Base-by-base conservation (phyloP, 2,888 invertebrate species). In the Diachrysia chrysitis region DNA sequence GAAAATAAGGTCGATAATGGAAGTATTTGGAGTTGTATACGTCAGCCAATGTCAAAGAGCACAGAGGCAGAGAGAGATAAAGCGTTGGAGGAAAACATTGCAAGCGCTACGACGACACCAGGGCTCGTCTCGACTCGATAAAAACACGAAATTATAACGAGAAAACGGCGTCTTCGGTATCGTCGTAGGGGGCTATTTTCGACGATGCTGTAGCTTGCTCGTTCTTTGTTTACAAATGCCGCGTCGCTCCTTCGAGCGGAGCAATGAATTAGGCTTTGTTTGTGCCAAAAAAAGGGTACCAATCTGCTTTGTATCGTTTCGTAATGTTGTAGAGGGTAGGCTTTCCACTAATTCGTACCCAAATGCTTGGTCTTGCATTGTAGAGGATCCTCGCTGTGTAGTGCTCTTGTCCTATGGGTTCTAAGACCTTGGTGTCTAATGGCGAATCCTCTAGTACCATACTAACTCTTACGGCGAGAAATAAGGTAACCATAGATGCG, bases 1-100 rank as follows among this genome's bases (percentile, higher is more conserved):
- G 1, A 57, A 19, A 58, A 85, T 92, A 94, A 87, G 89, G 93
- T 89, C 83, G 86, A 87, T 75, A 83, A 86, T 82, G 79, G 76
- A 75, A 55, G 51, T 74, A 77, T 71, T 71, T 73, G 85, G 82
- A 86, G 87, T 88, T 88, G 89, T 83, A 76, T 85, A 87, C 91
- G 90, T 92, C 92, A 92, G 89, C 81, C 87, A 89, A 90, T 93
- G 94, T 94, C 94, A 94, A 92, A 95, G 94, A 95, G 94, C 92
- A 92, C 86, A 88, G 87, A 90, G 86, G 83, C 85, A 86, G 86
- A 86, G 87, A 89, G 89, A 93, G 92, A 93, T 93, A 93, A 93
- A 91, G 87, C 88, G 88, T 86, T 84, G 87, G 88, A 92, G 93
- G 92, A 92, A 93, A 93, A 93, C 90, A 93, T 89, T 87, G 88